phyloP scores from a whole-genome alignment of 2,888 invertebrate species.

The Apamea monoglypha region DNA sequence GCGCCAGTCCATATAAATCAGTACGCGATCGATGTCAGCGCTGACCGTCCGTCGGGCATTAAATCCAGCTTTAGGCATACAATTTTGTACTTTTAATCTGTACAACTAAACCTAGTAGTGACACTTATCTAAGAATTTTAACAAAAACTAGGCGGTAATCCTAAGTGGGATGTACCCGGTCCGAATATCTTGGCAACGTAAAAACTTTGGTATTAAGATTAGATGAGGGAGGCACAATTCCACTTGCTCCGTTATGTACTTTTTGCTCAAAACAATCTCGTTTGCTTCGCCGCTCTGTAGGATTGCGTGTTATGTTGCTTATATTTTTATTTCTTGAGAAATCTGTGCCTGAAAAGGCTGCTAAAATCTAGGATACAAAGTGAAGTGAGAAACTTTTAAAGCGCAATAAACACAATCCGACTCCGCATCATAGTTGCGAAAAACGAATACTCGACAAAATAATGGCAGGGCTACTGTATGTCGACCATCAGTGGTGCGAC shows the following conservation, averaged over 20 bases:
- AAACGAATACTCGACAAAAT: background rate
- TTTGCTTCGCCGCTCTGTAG: slow-evolving; percentile 16
- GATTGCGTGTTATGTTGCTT: slow-evolving; percentile 33
- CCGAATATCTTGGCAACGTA: slow-evolving; percentile 22
- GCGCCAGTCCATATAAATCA: background rate
- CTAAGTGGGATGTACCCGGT: slow-evolving; percentile 5
- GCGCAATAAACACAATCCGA: background rate
- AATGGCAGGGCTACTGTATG: background rate
- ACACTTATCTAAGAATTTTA: slow-evolving; percentile 23
- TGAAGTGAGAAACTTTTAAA: background rate
- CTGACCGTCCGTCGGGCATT: background rate
- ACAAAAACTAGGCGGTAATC: slow-evolving; percentile 22
- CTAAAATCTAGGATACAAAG: slow-evolving; percentile 2
- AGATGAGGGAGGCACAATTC: slow-evolving; percentile 43
- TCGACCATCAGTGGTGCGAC: background rate
- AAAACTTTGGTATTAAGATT: slow-evolving; percentile 54
- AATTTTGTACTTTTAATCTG: slow-evolving; percentile 1
- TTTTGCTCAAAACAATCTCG: slow-evolving; percentile 59
- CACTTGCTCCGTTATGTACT: slow-evolving; percentile 32
- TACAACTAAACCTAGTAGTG: background rate
- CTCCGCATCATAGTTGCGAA: background rate
- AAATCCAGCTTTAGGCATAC: background rate
- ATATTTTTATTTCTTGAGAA: slow-evolving; percentile 39
- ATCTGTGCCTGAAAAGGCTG: slow-evolving; percentile 2
- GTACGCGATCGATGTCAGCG: background rate